A percentile compares a stretch with the other conserved stretches of the same genome.
Evolutionary conservation across 2,797 vertebrate genomes (phyloP).

Genomic region (Potorous gilbertii): DNA sequence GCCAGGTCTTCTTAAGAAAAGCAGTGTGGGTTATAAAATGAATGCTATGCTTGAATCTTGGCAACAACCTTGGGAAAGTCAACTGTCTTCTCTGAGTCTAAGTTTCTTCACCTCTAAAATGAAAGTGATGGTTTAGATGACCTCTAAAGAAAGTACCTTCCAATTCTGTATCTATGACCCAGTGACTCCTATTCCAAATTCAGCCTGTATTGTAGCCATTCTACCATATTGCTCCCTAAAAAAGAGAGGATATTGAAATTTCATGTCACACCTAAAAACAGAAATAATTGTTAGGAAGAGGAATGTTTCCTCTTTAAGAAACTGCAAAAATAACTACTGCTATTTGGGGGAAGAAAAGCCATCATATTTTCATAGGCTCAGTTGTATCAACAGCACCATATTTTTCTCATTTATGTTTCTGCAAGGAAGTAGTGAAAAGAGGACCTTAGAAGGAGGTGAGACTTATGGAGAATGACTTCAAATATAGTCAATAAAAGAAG

Average conservation of each 20-base stretch:
- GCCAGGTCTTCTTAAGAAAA: background rate
- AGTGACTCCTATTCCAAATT: background rate
- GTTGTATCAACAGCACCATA: background rate
- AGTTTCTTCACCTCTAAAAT: background rate
- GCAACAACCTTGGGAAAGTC: background rate
- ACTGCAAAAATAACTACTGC: background rate
- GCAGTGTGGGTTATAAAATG: background rate
- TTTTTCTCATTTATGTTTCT: background rate
- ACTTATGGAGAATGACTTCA: background rate
- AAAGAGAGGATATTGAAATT: background rate
- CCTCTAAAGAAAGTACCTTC: background rate
- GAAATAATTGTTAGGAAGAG: background rate
- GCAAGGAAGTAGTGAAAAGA: background rate
- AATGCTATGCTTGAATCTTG: background rate
- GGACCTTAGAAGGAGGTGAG: background rate
- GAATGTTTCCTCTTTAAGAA: background rate
- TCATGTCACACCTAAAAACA: background rate
- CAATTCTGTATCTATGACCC: background rate
- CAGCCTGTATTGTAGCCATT: background rate
- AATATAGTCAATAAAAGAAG: background rate
- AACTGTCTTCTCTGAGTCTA: background rate
- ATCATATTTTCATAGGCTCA: background rate
- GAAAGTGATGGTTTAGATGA: too few relatives aligned
- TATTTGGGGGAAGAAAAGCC: background rate
- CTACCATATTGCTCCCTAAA: background rate